Conservation (phyloP, 2,797 vertebrate genomes). For the Urophycis tenuis region DNA sequence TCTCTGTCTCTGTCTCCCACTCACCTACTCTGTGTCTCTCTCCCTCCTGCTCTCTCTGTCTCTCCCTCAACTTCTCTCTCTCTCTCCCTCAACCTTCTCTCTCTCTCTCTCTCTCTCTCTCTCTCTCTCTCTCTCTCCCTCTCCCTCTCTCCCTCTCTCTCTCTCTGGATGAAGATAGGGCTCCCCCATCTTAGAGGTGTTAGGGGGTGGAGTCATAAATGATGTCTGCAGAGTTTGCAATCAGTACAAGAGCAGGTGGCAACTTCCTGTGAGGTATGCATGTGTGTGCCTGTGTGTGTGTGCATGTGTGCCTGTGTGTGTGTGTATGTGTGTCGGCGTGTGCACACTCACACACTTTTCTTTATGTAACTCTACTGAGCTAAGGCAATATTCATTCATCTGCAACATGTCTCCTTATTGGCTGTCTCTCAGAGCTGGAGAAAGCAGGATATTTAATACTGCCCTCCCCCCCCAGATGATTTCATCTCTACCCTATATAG, state of each 20-base stretch:
- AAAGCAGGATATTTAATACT: constrained; percentile 23
- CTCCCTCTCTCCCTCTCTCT: neutral
- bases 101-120: neutral
- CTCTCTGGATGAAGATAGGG: neutral
- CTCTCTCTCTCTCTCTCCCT: neutral
- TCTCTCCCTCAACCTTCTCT: neutral
- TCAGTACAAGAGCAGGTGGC: neutral
- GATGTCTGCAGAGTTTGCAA: neutral
- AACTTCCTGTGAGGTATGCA: neutral
- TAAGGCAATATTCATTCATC: neutral
- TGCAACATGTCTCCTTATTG: constrained; percentile 23
- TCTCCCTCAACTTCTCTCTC: neutral
- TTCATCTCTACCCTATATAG: constrained; percentile 14
- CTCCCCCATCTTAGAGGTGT: neutral
- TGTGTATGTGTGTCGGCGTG: neutral
- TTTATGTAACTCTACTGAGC: neutral
- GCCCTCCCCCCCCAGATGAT: neutral
- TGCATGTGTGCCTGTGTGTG: neutral
- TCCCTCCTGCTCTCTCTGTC: neutral
- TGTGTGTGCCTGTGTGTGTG: neutral
- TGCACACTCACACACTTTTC: neutral
- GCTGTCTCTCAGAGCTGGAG: constrained; percentile 9
- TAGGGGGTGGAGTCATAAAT: neutral
- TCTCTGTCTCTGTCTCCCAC: neutral
- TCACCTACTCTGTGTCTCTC: neutral